Conservation (phyloP, 1,140 invertebrate genomes). For the Tigriopus japonicus region DNA sequence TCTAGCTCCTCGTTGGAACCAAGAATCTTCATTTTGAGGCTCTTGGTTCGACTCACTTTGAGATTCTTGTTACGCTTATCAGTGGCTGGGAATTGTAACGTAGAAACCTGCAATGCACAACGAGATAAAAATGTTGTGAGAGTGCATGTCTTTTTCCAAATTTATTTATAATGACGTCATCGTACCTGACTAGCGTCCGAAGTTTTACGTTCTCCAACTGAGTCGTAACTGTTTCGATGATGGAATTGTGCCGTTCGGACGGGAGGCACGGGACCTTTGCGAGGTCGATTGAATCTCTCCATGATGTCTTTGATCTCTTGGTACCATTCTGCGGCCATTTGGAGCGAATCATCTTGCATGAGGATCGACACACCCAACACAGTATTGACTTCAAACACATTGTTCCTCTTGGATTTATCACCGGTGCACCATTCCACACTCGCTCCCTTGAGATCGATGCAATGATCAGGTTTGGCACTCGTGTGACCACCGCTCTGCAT, state of each 20-base stretch:
- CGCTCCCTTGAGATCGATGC: conserved; percentile 36
- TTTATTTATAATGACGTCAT: no score
- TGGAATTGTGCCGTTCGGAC: not conserved
- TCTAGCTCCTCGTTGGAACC: conserved; percentile 16
- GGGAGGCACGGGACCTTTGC: not conserved
- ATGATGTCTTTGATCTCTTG: conserved; percentile 31
- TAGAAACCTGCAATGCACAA: not conserved
- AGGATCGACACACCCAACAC: conserved; percentile 34
- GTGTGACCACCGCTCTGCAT: conserved; percentile 25
- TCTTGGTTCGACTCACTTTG: conserved; percentile 10
- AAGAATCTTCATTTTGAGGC: conserved; percentile 11
- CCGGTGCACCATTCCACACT: conserved; percentile 30
- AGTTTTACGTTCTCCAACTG: not conserved
- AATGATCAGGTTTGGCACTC: conserved; percentile 32
- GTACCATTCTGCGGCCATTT: conserved; percentile 32
- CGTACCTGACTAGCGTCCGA: no score
- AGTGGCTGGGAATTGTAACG: not conserved
- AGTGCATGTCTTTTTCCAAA: no score
- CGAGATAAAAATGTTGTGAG: no score
- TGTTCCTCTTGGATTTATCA: conserved; percentile 36
- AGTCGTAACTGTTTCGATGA: not conserved
- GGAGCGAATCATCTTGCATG: conserved; percentile 33
- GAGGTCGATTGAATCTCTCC: conserved; percentile 26
- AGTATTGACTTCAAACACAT: conserved; percentile 35
- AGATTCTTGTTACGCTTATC: no score